phyloP scores from a whole-genome alignment of 2,113 vertebrate species.

The Urocolius indicus region DNA sequence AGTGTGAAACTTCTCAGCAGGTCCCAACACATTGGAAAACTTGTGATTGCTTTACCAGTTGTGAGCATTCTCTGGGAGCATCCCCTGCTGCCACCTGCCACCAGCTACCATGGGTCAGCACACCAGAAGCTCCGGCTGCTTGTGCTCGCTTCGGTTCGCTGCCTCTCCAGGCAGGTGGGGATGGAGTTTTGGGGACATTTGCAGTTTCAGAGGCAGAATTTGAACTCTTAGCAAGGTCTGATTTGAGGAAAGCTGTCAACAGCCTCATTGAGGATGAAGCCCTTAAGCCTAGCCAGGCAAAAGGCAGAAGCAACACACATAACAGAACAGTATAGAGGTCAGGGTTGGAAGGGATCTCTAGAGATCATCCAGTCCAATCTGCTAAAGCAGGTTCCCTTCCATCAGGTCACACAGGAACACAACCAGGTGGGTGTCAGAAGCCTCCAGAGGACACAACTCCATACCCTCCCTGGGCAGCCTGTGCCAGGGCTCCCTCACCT shows the following conservation, averaged over 20 bases:
- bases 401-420: too few relatives aligned
- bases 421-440: too few relatives aligned
- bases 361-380: too few relatives aligned
- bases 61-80: not conserved
- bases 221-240: not conserved
- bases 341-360: too few relatives aligned
- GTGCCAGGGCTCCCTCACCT: too few relatives aligned
- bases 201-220: not conserved
- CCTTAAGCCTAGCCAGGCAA: not conserved
- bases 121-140: not conserved
- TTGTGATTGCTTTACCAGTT: not conserved
- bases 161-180: not conserved
- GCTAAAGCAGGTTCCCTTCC: too few relatives aligned
- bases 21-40: not conserved
- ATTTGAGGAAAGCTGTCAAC: not conserved
- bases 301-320: not conserved
- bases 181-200: not conserved
- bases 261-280: not conserved
- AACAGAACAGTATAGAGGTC: too few relatives aligned
- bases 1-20: rapidly evolving
- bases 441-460: too few relatives aligned
- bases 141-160: rapidly evolving
- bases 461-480: too few relatives aligned
- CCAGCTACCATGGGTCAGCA: rapidly evolving
- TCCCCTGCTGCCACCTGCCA: not conserved